Evolutionary conservation across 2,888 invertebrate species (phyloP).

Genomic region (Eristalis intricaria): DNA sequence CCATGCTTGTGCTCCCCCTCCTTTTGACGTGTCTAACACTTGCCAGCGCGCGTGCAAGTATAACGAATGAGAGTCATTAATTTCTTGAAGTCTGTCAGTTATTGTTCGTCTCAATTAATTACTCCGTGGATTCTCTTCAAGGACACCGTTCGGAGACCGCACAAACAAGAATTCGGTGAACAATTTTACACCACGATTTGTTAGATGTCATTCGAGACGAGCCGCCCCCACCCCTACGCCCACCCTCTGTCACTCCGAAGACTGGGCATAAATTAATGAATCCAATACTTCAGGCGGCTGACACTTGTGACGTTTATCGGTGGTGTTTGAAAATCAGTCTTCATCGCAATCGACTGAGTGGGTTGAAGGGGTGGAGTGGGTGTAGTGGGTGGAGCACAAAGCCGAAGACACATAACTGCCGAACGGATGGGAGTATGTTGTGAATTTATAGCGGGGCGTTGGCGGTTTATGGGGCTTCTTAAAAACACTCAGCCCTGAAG

Average conservation of each 20-base stretch:
- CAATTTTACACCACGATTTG: not conserved
- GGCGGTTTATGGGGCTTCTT: not conserved
- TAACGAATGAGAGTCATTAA: not conserved
- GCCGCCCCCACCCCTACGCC: not conserved
- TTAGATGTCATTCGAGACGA: not conserved
- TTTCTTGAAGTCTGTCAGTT: not conserved
- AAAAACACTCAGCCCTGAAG: not conserved
- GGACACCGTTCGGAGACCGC: not conserved
- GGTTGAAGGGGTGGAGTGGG: too few species aligned
- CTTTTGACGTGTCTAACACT: not conserved
- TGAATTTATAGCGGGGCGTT: not conserved
- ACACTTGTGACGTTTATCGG: not conserved
- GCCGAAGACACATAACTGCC: not conserved
- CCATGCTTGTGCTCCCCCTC: not conserved
- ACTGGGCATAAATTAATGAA: not conserved
- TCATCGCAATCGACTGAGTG: not conserved
- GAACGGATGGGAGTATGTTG: not conserved
- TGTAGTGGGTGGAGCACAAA: not conserved
- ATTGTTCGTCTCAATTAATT: not conserved
- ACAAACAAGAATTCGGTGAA: not conserved
- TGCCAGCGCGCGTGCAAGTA: not conserved
- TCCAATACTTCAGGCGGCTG: not conserved
- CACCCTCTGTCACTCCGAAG: not conserved
- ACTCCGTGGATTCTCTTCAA: not conserved
- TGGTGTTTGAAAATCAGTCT: not conserved